Base-by-base conservation (phyloP, 2,113 vertebrate genomes). In the Tylochromis polylepis region DNA sequence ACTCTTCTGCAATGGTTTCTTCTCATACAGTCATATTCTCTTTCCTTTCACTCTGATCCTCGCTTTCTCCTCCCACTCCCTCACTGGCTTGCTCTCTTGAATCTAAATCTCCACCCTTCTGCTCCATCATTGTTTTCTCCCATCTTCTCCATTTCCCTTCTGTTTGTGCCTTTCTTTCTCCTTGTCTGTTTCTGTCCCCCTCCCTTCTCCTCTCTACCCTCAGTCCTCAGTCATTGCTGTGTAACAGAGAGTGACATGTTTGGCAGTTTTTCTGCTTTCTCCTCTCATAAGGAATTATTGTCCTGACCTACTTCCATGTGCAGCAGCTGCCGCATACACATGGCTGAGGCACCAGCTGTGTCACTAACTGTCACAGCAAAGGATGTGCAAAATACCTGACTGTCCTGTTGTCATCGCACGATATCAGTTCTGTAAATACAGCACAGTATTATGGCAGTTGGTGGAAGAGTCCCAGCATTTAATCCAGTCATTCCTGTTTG, bases 221-320 rank as follows among this genome's bases (percentile, higher is more conserved):
- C 34, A 65, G 60, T 65, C 34, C 34, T 81, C 81, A 18, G 20
- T 90, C 78, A 29, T 36, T 62, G 83, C 88, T 87, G 72, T 88
- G 79, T 84, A 90, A 93, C 88, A 89, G 85, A 89, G 83, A 89
- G 85, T 84, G 92, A 90, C 88, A 88, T 86, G 82, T 89, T 92
- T 89, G 88, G 81, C 88, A 89, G 90, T 62, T 88, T 53, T 70
- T 84, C 77, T 82, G 80, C 85, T 80, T 82, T 89, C 82, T 82
- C 84, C 80, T 87, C 84, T 91, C 92, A 85, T 81, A 91, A 91
- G 85, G 88, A 89, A 92, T 90, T 81, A 91, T 87, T 82, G 57
- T 91, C 81, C 85, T 91, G 93, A 93, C 88, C 91, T 86, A 92
- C 84, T 94, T 94, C 85, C 81, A 81, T 82, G 59, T 90, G 87